Evolutionary conservation across 1,140 invertebrate species (phyloP), one percentile per base, ranked within the genome.

Genomic region (Eriosoma lanigerum): DNA sequence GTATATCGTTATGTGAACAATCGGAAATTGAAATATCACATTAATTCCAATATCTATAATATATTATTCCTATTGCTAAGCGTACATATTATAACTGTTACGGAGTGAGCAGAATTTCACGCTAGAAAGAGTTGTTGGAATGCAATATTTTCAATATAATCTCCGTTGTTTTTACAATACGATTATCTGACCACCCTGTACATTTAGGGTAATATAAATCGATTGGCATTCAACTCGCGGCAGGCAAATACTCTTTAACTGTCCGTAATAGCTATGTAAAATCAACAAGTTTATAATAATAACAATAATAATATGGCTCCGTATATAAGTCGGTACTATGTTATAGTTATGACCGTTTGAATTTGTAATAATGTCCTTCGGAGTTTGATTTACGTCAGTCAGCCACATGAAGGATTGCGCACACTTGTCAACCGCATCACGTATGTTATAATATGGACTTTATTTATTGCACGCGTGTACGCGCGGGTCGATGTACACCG

Each of bases 351-450:
- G 66, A 68, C 66, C 66, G 46, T 68, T 68, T 68, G 66, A 26
- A 48, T 68, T 68, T 46, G 66, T 68, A 68, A 48, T 68, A 48
- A 68, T 48, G 8, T 38, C 46, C 64, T 68, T 68, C 19, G n/a
- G 38, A 68, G 72, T 52, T 38, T 72, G 72, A 76, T 76, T 76
- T 76, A 56, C 54, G 73, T 76, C 54, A 19, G 38, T 76, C 32
- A 38, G 29, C 58, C 21, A 3, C 13, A 68, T 68, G 21, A n/a
- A 68, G 50, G n/a, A 76, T 60, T 44, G 73, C 21, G 44, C 32
- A 54, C 54, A 58, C 73, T 76, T 76, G 52, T 76, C 73, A 76
- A 76, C 73, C 73, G 32, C 73, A 58, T 76, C 73, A 76, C 73
- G 73, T 76, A 76, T n/a, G n/a, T n/a, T n/a, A n/a, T n/a, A n/a